These are phyloP conservation scores for Sebastes minor DNA, from an alignment of 2,797 vertebrate genomes.

Conservation along the genomic window DNA sequence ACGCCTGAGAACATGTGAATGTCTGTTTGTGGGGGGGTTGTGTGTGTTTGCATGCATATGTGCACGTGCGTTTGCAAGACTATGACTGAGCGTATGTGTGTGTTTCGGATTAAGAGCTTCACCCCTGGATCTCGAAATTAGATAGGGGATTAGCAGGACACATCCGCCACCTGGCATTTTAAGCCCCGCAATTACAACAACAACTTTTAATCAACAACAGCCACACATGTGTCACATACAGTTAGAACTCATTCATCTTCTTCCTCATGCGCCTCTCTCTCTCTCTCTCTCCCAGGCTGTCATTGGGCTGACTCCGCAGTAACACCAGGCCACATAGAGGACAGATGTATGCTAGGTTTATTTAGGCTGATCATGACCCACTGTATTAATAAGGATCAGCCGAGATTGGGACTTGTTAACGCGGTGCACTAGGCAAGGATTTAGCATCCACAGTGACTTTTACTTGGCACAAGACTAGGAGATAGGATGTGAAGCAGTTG, in stretches of 20 bases:
- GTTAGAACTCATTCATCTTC: slow-evolving; percentile 56
- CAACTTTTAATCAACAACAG: slow-evolving; percentile 82
- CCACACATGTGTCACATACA: slow-evolving; percentile 70
- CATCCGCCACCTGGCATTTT: slow-evolving; percentile 82
- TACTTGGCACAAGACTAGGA: slow-evolving; percentile 62
- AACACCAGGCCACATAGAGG: slow-evolving; percentile 18
- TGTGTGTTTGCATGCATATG: slow-evolving; percentile 8
- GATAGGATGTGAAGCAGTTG: slow-evolving; percentile 55
- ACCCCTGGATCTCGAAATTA: slow-evolving; percentile 82
- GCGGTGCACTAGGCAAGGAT: slow-evolving; percentile 41
- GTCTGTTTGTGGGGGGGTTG: slow-evolving; percentile 1
- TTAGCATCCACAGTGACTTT: slow-evolving; percentile 65
- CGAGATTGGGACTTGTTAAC: slow-evolving; percentile 65
- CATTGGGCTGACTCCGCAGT: slow-evolving; percentile 13
- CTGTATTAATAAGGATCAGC: slow-evolving; percentile 69
- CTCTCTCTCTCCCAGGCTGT: neutral
- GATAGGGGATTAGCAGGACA: slow-evolving; percentile 80
- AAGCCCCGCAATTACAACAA: slow-evolving; percentile 80
- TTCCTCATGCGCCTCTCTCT: neutral
- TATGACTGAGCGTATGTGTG: slow-evolving; percentile 65
- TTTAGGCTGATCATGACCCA: slow-evolving; percentile 51
- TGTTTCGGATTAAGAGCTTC: slow-evolving; percentile 81
- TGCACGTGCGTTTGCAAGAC: slow-evolving; percentile 51
- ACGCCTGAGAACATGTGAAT: slow-evolving; percentile 15
- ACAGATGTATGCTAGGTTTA: slow-evolving; percentile 28